Percentiles rank a stretch among this genome's conserved stretches.
Evolutionary conservation across 2,797 vertebrate genomes (phyloP).

Genomic region (Bufotes viridis): DNA sequence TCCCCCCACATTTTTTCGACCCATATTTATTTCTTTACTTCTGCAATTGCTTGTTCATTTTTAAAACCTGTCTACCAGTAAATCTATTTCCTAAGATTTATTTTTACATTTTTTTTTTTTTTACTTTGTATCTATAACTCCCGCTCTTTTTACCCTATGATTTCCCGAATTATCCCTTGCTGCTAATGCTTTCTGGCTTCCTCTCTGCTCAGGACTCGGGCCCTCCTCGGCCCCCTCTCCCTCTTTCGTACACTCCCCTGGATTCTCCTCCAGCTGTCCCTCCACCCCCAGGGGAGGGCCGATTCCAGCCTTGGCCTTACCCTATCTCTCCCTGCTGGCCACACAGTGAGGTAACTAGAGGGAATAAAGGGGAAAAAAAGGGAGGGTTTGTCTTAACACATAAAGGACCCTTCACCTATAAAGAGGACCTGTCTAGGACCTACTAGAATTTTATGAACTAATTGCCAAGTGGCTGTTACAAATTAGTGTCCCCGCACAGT

Average conservation of each 20-base stretch:
- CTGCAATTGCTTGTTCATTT: neutral
- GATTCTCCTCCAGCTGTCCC: constrained; percentile 84
- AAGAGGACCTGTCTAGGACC: neutral
- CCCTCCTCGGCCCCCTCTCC: constrained; percentile 93
- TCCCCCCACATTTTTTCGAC: neutral
- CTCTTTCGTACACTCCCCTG: constrained; percentile 93
- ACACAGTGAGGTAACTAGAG: constrained; percentile 71
- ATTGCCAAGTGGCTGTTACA: no score
- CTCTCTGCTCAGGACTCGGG: constrained; percentile 86
- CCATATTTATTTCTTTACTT: neutral
- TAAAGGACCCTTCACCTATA: neutral
- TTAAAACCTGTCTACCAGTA: neutral
- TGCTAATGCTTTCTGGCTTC: constrained; percentile 73
- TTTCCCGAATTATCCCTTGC: constrained; percentile 71
- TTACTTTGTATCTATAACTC: neutral
- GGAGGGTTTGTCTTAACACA: neutral
- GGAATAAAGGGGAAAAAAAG: neutral
- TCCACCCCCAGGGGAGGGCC: constrained; percentile 81
- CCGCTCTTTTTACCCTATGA: constrained; percentile 40
- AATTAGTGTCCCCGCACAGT: no score
- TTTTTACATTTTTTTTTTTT: neutral
- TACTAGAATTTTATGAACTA: no score
- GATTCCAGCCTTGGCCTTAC: constrained; percentile 78
- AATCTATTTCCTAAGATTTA: neutral
- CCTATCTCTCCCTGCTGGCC: constrained; percentile 81